Percentiles rank a stretch among this genome's conserved stretches.
Evolutionary conservation across 2,797 vertebrate species (phyloP).

Genomic region (Coregonus ussuriensis): DNA sequence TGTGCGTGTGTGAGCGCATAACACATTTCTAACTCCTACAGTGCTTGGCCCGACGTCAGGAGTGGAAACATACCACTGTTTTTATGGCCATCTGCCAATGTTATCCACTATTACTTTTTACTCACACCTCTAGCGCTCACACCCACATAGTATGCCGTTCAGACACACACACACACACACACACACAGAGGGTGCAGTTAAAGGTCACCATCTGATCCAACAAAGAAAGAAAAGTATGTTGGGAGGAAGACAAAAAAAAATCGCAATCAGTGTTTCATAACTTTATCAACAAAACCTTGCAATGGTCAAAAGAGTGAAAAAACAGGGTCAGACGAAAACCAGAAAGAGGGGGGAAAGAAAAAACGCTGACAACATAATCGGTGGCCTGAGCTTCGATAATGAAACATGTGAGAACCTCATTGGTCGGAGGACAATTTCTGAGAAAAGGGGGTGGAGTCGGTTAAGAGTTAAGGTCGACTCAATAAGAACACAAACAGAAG

Average conservation of each 20-base stretch:
- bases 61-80: constrained; percentile 18
- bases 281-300: not conserved
- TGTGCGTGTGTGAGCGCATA: not conserved
- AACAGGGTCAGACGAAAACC: not conserved
- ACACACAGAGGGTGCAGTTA: not conserved
- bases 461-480: not conserved
- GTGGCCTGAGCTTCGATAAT: not conserved
- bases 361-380: not conserved
- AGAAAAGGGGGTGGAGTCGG: not conserved
- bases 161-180: not conserved
- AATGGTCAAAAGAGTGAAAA: not conserved
- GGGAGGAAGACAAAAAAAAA: not conserved
- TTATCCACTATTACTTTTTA: not conserved
- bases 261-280: not conserved
- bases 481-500: not conserved
- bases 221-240: not conserved
- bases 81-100: constrained; percentile 26
- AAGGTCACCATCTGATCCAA: not conserved
- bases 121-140: not conserved
- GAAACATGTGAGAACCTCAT: not conserved
- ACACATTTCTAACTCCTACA: not conserved
- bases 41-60: constrained; percentile 2
- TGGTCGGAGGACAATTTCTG: not conserved
- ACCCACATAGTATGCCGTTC: not conserved
- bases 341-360: not conserved